Evolutionary conservation across 92 coral and sea anemone species (phyloP), one percentile per base, ranked within the genome.

Genomic region (Montipora capitata): DNA sequence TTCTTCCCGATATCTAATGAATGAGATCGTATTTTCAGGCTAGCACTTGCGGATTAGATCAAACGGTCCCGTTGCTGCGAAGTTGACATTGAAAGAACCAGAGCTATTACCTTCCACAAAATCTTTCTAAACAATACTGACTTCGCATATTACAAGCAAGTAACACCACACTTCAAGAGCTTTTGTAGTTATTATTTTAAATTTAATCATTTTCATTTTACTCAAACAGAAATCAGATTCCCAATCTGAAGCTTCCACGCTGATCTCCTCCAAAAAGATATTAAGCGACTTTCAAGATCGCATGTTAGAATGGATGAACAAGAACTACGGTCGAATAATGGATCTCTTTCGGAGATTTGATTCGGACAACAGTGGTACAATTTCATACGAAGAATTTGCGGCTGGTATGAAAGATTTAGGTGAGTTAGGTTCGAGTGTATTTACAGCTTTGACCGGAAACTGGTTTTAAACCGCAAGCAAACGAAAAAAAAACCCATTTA

Each of bases 261-360:
- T 72, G 20, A 62, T 72, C 12, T 59, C 87, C 14, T 73, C 72
- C n/a, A 83, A 72, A 9, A 62, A 44, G 72, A 58, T 72, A 17
- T 83, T 72, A 20, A 52, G 5, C 58, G 95, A 80, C 56, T 85
- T 89, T 48, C 97, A 92, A 58, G 52, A 80, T 66, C 89, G 92
- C 18, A 89, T 94, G 85, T 68, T 81, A 2, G 56, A 80, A 4
- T 92, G 97, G 97, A 59, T 92, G 86, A 79, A 76, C 1, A 61
- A 89, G 7, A 94, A 94, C 78, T 89, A 89, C 15, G 80, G 90
- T 10, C 93, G 97, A 20, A 75, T 94, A 54, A 71, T 94, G 12
- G 97, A 94, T 75, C 52, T 92, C 7, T 92, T 94, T 81, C 92
- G 93, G 14, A 65, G 87, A 81, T 94, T 92, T 39, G 97, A 94